These are phyloP conservation scores for Unio delphinus DNA, from an alignment of 2,888 invertebrate genomes.

Conservation along the genomic window DNA sequence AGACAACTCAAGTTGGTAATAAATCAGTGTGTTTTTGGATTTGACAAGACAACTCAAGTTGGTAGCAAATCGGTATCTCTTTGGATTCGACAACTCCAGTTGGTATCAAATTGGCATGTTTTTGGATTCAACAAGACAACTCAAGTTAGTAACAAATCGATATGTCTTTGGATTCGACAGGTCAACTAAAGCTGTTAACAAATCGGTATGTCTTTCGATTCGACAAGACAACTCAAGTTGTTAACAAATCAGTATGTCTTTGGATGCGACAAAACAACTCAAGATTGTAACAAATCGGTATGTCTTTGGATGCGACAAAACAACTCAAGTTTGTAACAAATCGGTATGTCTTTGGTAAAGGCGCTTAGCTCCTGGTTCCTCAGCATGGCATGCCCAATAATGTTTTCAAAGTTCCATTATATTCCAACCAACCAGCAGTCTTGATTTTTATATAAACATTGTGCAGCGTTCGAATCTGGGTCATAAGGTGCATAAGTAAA, in stretches of 20 bases:
- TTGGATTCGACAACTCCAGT: background rate
- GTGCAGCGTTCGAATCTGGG: background rate
- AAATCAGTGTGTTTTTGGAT: background rate
- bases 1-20: background rate
- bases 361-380: background rate
- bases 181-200: background rate
- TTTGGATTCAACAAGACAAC: background rate
- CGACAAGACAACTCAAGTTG: background rate
- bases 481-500: too few species aligned
- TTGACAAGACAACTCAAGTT: background rate
- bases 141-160: too few species aligned
- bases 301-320: background rate
- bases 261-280: background rate
- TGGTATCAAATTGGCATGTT: background rate
- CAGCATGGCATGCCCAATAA: too few species aligned
- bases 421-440: background rate
- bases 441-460: background rate
- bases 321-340: background rate
- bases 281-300: background rate
- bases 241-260: background rate
- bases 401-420: too few species aligned
- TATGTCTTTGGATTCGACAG: background rate
- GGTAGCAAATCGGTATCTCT: background rate
- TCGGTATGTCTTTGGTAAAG: background rate
- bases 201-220: background rate